Conservation (phyloP, 1,140 invertebrate genomes). For the Micrasema longulum region DNA sequence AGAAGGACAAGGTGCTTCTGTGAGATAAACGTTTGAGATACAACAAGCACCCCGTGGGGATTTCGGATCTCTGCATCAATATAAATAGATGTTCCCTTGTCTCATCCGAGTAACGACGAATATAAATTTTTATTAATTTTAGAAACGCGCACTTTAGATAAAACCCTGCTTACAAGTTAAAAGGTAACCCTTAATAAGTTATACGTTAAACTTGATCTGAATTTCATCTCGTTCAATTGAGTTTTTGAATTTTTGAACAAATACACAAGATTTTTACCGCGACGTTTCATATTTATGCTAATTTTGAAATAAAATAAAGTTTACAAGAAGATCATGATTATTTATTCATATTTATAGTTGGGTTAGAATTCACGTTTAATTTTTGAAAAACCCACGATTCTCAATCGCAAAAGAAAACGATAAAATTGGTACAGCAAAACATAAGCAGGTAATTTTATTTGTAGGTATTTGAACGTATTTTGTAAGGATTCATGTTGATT, state of each 20-base stretch:
- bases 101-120: conserved; percentile 11
- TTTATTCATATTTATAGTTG: too few species aligned
- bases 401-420: too few species aligned
- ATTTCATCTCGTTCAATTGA: background rate
- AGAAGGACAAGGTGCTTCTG: background rate
- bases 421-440: too few species aligned
- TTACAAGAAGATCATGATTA: too few species aligned
- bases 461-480: too few species aligned
- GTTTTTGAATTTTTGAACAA: background rate
- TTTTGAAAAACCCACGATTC: too few species aligned
- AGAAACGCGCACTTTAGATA: background rate
- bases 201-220: too few species aligned
- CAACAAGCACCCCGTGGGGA: background rate
- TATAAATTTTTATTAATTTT: conserved; percentile 6
- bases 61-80: background rate
- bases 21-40: background rate
- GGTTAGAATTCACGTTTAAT: too few species aligned
- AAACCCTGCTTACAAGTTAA: background rate
- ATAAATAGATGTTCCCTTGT: conserved; percentile 6
- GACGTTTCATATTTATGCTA: background rate
- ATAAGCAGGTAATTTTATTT: too few species aligned
- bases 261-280: background rate
- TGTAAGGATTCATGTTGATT: too few species aligned
- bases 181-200: background rate
- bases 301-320: too few species aligned